Percentiles rank a stretch among this genome's conserved stretches.
These are phyloP conservation scores for Euglossa dilemma DNA, from an alignment of 1,140 invertebrate genomes.

Conservation along the genomic window DNA sequence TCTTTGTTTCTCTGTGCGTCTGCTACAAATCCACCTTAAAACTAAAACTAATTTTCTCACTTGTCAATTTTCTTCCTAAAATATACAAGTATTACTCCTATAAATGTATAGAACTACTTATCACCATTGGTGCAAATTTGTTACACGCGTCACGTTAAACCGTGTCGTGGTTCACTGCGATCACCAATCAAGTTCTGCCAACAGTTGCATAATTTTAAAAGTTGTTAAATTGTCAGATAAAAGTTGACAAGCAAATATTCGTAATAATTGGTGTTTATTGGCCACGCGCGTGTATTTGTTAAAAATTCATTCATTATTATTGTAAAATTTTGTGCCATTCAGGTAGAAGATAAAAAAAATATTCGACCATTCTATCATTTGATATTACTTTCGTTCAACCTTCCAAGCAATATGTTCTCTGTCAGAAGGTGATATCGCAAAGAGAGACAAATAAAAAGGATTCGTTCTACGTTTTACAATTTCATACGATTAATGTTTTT, in stretches of 20 bases:
- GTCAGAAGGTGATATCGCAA: constrained; percentile 14
- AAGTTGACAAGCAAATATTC: not conserved
- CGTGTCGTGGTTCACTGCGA: not conserved
- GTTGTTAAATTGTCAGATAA: constrained; percentile 10
- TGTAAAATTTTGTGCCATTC: not conserved
- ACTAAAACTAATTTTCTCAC: not conserved
- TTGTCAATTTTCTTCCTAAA: constrained; percentile 6
- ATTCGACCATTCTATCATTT: not conserved
- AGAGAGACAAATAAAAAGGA: not conserved
- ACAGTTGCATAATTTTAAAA: not conserved
- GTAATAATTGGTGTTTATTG: not conserved
- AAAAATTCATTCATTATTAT: not conserved
- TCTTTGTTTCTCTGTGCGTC: no score
- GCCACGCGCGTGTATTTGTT: not conserved
- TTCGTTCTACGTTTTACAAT: not conserved
- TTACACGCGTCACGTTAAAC: not conserved
- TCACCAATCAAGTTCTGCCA: constrained; percentile 8
- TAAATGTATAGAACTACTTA: not conserved
- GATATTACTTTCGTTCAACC: not conserved
- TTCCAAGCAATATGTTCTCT: not conserved
- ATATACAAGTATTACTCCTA: not conserved
- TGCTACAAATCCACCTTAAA: not conserved
- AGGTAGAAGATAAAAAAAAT: not conserved
- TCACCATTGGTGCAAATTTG: no score
- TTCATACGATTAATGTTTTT: not conserved